phyloP scores from a whole-genome alignment of 2,797 vertebrate species.

The Liasis olivaceus region DNA sequence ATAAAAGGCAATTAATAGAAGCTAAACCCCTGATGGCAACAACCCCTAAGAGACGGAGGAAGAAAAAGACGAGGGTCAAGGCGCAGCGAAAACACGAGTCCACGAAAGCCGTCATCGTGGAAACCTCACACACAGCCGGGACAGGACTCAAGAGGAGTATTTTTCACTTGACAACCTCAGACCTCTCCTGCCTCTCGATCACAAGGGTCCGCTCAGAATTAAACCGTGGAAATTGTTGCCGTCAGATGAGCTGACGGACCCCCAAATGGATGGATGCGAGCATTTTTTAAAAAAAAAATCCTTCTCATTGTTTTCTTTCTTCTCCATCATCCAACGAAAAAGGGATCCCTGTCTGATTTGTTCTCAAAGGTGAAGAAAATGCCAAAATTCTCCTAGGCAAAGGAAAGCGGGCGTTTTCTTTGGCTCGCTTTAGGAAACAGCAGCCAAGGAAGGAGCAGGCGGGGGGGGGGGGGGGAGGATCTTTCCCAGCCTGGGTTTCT shows the following conservation, averaged over 20 bases:
- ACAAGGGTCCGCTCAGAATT: not conserved
- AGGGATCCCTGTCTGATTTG: no score
- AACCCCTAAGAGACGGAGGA: not conserved
- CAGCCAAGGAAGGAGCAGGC: no score
- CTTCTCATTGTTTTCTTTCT: not conserved
- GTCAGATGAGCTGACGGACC: not conserved
- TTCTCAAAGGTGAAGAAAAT: no score
- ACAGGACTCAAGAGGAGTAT: not conserved
- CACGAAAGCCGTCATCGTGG: not conserved
- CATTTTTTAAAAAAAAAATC: not conserved
- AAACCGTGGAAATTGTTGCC: not conserved
- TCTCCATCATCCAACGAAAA: not conserved
- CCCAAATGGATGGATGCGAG: not conserved
- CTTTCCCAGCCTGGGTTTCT: no score
- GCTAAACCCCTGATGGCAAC: not conserved
- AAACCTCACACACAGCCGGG: not conserved
- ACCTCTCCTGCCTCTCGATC: not conserved
- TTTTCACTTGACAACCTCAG: not conserved
- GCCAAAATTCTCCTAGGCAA: no score
- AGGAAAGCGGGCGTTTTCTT: no score
- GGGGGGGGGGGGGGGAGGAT: no score
- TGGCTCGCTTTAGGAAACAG: no score
- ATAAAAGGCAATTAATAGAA: no score
- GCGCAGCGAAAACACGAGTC: not conserved
- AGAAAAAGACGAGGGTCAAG: not conserved